Evolutionary conservation across 2,797 vertebrate genomes (phyloP), one percentile per base, ranked within the genome.

Genomic region (Myotis findleyi): DNA sequence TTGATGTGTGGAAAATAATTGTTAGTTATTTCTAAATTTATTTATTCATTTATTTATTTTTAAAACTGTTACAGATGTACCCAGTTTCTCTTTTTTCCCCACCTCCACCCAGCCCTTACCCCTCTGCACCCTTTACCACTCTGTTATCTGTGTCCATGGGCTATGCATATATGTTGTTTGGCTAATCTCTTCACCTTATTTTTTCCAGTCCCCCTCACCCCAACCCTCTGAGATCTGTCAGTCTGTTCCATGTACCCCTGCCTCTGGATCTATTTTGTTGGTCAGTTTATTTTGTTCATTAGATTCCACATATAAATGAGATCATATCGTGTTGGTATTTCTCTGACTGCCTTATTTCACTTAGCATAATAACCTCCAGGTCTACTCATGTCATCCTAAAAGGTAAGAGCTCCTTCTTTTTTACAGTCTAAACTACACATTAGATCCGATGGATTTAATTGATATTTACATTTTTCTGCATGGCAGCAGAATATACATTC

Each of bases 1-100:
- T 47, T 20, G 36, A 87, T 47, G 20, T 87, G 57, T 23, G 79
- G 64, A 94, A 79, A 73, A 81, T 69, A 69, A 92, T 80, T 92
- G 80, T 6, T 53, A 92, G 27, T 85, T 89, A 41, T 66, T 66
- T 84, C 25, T 75, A 53, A 44, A 69, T 38, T 41, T 5, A 87
- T 72, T 73, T 10, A 18, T 73, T 72, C 25, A 44, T 57, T 59
- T 27, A 27, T 73, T 16, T 47, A 72, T 47, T 73, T 30, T 30
- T 64, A n/a, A 64, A 64, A 64, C 59, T n/a, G 30, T 64, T 64
- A 64, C 12, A n/a, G 59, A 64, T 64, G 10, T 64, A 30, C 14
- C 59, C 10, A 64, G 13, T 64, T 64, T 64, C 30, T 12, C 13
- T 64, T 30, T 14, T 30, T 64, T 64, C 6, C 30, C 30, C 59